Percentiles rank a stretch among this genome's conserved stretches.
These are phyloP conservation scores for Chrysomela aeneicollis DNA, from an alignment of 2,888 invertebrate genomes.

Conservation along the genomic window DNA sequence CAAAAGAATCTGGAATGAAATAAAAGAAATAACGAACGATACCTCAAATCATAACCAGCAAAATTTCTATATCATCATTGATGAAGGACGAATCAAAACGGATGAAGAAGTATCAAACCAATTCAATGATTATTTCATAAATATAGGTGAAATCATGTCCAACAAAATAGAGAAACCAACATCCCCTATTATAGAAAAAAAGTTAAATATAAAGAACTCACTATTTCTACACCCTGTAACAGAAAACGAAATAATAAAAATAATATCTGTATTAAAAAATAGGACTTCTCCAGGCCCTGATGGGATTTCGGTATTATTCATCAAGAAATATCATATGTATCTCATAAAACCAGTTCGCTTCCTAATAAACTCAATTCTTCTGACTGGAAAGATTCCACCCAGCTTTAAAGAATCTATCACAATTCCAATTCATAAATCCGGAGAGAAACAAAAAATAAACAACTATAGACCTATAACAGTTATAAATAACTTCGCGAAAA, in stretches of 20 bases:
- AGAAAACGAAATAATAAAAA: neutral
- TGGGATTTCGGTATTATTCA: neutral
- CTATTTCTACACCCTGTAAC: slow-evolving; percentile 5
- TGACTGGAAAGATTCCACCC: neutral
- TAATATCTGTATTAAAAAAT: neutral
- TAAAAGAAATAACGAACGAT: slow-evolving; percentile 1
- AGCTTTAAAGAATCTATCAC: neutral
- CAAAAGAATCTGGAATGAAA: neutral
- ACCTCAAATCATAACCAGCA: neutral
- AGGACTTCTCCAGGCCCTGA: neutral
- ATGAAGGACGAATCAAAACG: neutral
- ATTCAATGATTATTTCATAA: slow-evolving; percentile 9
- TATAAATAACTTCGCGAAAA: too few species aligned
- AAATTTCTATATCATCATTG: neutral
- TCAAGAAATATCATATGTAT: neutral
- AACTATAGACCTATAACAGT: too few species aligned
- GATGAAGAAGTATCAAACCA: neutral
- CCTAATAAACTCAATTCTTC: neutral
- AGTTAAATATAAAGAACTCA: neutral
- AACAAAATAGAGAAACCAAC: slow-evolving; percentile 1
- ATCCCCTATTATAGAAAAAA: neutral
- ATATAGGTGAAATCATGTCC: slow-evolving; percentile 2
- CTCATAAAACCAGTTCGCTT: neutral
- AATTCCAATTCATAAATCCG: neutral
- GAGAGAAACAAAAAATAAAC: too few species aligned